These are phyloP conservation scores for Oriolus oriolus DNA, from an alignment of 2,113 vertebrate species.

Conservation along the genomic window DNA sequence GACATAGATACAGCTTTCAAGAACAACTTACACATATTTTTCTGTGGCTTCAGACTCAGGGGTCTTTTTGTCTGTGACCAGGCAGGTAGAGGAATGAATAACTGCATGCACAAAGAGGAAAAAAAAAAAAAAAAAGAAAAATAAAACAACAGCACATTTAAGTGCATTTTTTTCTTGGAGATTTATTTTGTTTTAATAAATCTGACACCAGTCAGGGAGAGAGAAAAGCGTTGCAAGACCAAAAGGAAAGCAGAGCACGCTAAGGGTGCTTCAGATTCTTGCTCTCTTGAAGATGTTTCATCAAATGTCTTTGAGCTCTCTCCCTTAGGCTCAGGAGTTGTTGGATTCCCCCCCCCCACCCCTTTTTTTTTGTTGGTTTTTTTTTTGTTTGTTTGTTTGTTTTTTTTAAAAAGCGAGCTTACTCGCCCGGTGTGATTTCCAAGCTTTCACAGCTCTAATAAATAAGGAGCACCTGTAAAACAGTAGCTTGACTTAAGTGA, in stretches of 20 bases:
- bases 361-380: neutral
- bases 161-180: conserved; percentile 73
- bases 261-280: conserved; percentile 45
- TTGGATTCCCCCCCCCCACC: neutral
- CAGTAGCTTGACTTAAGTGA: conserved; percentile 83
- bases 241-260: conserved; percentile 47
- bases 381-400: neutral
- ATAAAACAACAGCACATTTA: conserved; percentile 68
- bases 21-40: neutral
- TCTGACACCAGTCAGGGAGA: conserved; percentile 75
- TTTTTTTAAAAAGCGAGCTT: conserved; percentile 79
- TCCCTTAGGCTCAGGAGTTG: conserved; percentile 59
- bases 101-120: neutral
- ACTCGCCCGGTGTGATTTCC: conserved; percentile 74
- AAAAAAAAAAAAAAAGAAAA: neutral
- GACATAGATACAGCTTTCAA: neutral
- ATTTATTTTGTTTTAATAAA: conserved; percentile 82
- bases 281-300: conserved; percentile 44
- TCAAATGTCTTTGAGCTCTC: conserved; percentile 67
- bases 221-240: conserved; percentile 61
- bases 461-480: conserved; percentile 84
- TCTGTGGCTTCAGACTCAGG: neutral
- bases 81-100: neutral
- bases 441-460: conserved; percentile 83
- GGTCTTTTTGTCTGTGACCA: neutral